These are phyloP conservation scores for Enteromius thamalakanensis DNA, from an alignment of 2,797 vertebrate species.

Conservation along the genomic window DNA sequence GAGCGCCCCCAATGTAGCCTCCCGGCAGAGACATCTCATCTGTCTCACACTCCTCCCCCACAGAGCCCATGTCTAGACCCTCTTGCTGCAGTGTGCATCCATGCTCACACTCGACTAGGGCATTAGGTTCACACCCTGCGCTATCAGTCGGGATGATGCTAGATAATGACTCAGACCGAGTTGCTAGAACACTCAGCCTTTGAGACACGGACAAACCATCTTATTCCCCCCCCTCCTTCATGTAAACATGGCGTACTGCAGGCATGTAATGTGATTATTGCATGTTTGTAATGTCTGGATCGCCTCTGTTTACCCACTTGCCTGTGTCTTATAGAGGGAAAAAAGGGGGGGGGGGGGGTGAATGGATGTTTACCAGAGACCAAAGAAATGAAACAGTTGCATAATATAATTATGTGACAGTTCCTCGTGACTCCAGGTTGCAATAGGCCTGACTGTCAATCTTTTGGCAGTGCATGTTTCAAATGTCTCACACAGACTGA, in stretches of 20 bases:
- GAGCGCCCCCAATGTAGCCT: slow-evolving; percentile 43
- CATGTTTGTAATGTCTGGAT: slow-evolving; percentile 18
- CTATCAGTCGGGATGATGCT: slow-evolving; percentile 51
- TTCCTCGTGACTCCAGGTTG: neutral
- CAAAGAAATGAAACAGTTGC: neutral
- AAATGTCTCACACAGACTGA: neutral
- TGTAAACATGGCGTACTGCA: slow-evolving; percentile 20
- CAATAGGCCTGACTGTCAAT: neutral
- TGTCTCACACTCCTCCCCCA: slow-evolving; percentile 56
- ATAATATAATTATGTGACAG: neutral
- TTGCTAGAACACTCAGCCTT: slow-evolving; percentile 9
- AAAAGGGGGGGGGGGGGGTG: neutral
- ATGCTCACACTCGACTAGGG: slow-evolving; percentile 33
- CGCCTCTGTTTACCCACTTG: neutral
- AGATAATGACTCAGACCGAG: slow-evolving; percentile 51
- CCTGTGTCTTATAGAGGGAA: neutral
- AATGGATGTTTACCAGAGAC: neutral
- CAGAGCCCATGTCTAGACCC: slow-evolving; percentile 56
- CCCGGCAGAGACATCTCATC: slow-evolving; percentile 55
- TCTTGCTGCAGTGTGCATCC: slow-evolving; percentile 45
- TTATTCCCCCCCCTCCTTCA: neutral
- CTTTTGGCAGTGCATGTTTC: neutral
- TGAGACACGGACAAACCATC: slow-evolving; percentile 17
- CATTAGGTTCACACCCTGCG: slow-evolving; percentile 43
- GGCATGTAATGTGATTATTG: slow-evolving; percentile 29